Evolutionary conservation across 1,140 invertebrate genomes (phyloP), one percentile per base, ranked within the genome.

Genomic region (Medauroidea extradentata): DNA sequence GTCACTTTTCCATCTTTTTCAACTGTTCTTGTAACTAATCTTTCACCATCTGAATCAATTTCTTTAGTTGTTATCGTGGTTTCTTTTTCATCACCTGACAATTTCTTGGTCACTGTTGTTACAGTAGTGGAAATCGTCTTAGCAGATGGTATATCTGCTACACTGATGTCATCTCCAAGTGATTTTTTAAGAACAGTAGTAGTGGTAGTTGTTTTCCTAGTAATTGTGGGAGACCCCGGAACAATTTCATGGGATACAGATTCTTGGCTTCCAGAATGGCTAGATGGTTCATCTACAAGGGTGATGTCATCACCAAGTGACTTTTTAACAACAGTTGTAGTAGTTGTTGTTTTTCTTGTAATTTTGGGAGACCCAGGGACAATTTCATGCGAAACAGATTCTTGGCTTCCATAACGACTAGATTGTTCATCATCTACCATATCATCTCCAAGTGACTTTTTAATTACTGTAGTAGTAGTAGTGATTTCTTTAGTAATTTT

Each of bases 161-260:
- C 5, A 11, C 29, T 11, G 4, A 34, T 34, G 29, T 34, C 29
- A 11, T 34, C 29, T 34, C 11, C 29, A 11, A 34, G 5, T 34
- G 29, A 11, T 60, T 78, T 74, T 63, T 76, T 75, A n/a, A 78
- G 57, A 8, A 75, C 42, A 70, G 77, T 78, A 1, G 73, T 76
- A 61, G 78, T 75, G 27, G 76, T 77, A 57, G 75, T 74, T n/a
- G 73, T 78, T 57, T 54, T 64, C 68, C 18, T 52, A 49, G 29
- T 34, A 34, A 11, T 34, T 34, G 4, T 34, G 29, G 29, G 29
- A 34, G 29, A 34, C 29, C 29, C 29, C 4, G 29, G 29, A 34
- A 34, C 11, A 34, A 34, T 34, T 7, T 11, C 29, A 34, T 34
- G 29, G 29, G 29, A 34, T 34, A 34, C 29, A 34, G 29, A 34